Percentiles rank a stretch among this genome's conserved stretches.
These are phyloP conservation scores for Micoletzkya japonica DNA, from an alignment of 2,888 invertebrate species.

Conservation along the genomic window DNA sequence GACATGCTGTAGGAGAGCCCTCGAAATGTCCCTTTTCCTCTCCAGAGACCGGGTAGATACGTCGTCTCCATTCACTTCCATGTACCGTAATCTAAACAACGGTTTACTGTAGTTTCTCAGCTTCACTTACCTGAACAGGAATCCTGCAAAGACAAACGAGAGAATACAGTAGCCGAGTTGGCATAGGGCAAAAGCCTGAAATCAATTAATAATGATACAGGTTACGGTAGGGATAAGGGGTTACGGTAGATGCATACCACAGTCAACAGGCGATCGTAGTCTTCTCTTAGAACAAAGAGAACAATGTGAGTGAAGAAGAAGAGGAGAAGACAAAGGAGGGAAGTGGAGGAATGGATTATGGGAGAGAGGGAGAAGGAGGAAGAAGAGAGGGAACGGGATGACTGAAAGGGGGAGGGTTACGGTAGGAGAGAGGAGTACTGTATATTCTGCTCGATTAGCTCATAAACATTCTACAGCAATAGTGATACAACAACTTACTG, in stretches of 20 bases:
- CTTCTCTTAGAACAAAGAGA: slow-evolving; percentile 8
- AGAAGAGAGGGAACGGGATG: background rate
- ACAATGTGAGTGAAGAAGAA: slow-evolving; percentile 17
- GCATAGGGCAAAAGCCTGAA: slow-evolving; percentile 1
- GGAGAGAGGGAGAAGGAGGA: slow-evolving; percentile 19
- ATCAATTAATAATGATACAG: background rate
- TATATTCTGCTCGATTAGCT: background rate
- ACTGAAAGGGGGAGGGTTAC: background rate
- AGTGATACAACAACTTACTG: no score
- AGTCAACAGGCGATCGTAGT: slow-evolving; percentile 3
- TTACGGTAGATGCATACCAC: no score
- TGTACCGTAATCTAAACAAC: slow-evolving; percentile 14
- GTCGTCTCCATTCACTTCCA: slow-evolving; percentile 22
- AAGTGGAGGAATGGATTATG: background rate
- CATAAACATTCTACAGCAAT: no score
- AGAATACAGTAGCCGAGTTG: slow-evolving; percentile 17
- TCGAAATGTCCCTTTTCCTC: slow-evolving; percentile 11
- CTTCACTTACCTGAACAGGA: slow-evolving; percentile 23
- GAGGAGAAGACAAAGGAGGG: slow-evolving; percentile 4
- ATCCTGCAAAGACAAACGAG: slow-evolving; percentile 20
- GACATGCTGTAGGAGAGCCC: slow-evolving; percentile 18
- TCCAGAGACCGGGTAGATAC: slow-evolving; percentile 14
- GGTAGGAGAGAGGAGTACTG: background rate
- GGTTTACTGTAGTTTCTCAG: background rate
- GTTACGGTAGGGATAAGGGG: no score